Conservation (phyloP, 1,140 invertebrate genomes). For the Mizuhopecten yessoensis region DNA sequence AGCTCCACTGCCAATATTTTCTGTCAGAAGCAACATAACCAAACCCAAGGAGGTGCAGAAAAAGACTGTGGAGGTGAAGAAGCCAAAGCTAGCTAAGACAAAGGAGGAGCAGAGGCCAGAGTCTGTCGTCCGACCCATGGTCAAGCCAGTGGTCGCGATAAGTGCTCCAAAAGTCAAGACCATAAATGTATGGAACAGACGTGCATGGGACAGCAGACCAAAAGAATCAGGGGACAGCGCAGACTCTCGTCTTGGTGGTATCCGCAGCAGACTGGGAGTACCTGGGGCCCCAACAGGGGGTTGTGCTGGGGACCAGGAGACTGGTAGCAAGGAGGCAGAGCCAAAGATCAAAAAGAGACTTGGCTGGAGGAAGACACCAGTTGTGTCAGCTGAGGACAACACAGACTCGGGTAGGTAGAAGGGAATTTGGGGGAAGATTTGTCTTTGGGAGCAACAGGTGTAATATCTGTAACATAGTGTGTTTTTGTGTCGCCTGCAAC, state of each 20-base stretch:
- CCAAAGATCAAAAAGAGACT: background rate
- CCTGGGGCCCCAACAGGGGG: background rate
- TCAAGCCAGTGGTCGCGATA: background rate
- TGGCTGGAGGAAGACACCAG: conserved; percentile 18
- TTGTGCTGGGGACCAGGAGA: background rate
- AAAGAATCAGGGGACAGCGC: background rate
- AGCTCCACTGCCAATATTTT: background rate
- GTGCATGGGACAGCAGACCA: background rate
- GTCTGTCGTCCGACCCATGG: background rate
- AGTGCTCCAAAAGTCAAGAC: background rate
- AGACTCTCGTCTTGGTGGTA: background rate
- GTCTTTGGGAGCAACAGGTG: no score
- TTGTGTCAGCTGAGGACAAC: background rate
- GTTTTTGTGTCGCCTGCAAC: no score
- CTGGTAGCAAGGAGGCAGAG: background rate
- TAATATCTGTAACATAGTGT: no score
- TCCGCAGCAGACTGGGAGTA: background rate
- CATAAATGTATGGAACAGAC: conserved; percentile 20
- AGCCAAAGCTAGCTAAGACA: background rate
- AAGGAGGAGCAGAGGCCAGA: background rate
- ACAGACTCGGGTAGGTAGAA: background rate
- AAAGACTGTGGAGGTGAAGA: background rate
- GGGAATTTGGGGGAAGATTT: no score
- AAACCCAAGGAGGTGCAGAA: background rate
- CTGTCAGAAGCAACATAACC: background rate